Evolutionary conservation across 2,888 invertebrate species (phyloP).

Genomic region (Vanessa cardui): DNA sequence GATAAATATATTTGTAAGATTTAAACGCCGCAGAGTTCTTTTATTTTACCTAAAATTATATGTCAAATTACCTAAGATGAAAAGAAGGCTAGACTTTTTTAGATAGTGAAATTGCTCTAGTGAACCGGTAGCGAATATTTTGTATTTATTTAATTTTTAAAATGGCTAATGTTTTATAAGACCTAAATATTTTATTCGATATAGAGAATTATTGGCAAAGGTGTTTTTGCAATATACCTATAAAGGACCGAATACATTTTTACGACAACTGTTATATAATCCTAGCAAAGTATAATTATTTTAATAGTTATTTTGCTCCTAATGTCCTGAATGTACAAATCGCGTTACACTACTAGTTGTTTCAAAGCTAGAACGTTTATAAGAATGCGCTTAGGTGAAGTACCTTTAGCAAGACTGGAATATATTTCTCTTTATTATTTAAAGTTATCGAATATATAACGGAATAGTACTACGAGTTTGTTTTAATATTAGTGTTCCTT

Average conservation of each 20-base stretch:
- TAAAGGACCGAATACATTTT: slow-evolving; percentile 47
- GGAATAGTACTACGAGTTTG: slow-evolving; percentile 38
- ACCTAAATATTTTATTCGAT: slow-evolving; percentile 56
- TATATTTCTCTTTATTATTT: slow-evolving; percentile 45
- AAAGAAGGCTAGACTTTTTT: slow-evolving; percentile 67
- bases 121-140: slow-evolving; percentile 61
- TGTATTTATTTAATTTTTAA: slow-evolving; percentile 56
- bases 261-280: slow-evolving; percentile 34
- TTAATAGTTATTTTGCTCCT: slow-evolving; percentile 55
- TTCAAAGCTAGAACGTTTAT: slow-evolving; percentile 58
- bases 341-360: slow-evolving; percentile 60
- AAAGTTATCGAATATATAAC: slow-evolving; percentile 33
- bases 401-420: slow-evolving; percentile 57
- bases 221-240: slow-evolving; percentile 46
- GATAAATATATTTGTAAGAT: slow-evolving; percentile 12
- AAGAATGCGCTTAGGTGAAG: slow-evolving; percentile 55
- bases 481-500: slow-evolving; percentile 43
- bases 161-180: slow-evolving; percentile 64
- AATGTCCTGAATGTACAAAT: slow-evolving; percentile 80
- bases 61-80: slow-evolving; percentile 47
- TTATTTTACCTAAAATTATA: slow-evolving; percentile 20
- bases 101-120: slow-evolving; percentile 69
- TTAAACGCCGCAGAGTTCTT: slow-evolving; percentile 25
- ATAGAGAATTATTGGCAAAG: slow-evolving; percentile 43
- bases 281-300: slow-evolving; percentile 31